Evolutionary conservation across 37 sponge, comb jelly and placozoan genomes (phyloP).

Genomic region (Agelas oroides): DNA sequence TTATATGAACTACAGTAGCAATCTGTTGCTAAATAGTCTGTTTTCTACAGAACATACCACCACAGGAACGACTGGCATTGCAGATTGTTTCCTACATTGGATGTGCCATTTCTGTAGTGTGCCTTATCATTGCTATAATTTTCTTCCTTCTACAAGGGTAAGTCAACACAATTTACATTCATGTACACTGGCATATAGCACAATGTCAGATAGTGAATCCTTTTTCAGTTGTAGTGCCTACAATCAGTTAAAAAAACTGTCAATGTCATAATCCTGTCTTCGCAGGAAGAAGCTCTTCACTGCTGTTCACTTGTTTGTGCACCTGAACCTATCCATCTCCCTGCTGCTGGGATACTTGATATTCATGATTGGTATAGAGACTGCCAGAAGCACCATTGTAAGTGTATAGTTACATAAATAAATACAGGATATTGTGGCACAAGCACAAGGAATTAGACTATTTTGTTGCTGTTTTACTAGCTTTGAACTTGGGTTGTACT

Average conservation of each 20-base stretch:
- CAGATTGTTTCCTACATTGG: slow-evolving; percentile 52
- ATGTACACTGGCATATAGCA: too few species aligned
- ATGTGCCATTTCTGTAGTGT: slow-evolving; percentile 16
- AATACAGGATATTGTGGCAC: too few species aligned
- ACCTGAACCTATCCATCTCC: slow-evolving; percentile 64
- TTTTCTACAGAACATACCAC: background rate
- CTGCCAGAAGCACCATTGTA: background rate
- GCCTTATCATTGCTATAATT: slow-evolving; percentile 13
- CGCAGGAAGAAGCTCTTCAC: slow-evolving; percentile 44
- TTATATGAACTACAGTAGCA: too few species aligned
- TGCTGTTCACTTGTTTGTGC: slow-evolving; percentile 64
- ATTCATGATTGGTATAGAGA: slow-evolving; percentile 53
- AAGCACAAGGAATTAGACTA: too few species aligned
- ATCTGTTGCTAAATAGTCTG: background rate
- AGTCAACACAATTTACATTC: too few species aligned
- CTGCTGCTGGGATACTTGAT: slow-evolving; percentile 42
- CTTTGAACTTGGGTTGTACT: too few species aligned
- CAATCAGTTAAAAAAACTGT: too few species aligned
- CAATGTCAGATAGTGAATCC: too few species aligned
- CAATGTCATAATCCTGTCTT: background rate
- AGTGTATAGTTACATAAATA: too few species aligned
- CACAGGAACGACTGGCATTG: slow-evolving; percentile 8
- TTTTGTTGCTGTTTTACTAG: too few species aligned
- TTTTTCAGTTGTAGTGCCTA: too few species aligned
- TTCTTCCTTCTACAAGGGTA: slow-evolving; percentile 54